These are phyloP conservation scores for Lasioglossum leucozonium DNA, from an alignment of 2,888 invertebrate genomes.

Conservation along the genomic window DNA sequence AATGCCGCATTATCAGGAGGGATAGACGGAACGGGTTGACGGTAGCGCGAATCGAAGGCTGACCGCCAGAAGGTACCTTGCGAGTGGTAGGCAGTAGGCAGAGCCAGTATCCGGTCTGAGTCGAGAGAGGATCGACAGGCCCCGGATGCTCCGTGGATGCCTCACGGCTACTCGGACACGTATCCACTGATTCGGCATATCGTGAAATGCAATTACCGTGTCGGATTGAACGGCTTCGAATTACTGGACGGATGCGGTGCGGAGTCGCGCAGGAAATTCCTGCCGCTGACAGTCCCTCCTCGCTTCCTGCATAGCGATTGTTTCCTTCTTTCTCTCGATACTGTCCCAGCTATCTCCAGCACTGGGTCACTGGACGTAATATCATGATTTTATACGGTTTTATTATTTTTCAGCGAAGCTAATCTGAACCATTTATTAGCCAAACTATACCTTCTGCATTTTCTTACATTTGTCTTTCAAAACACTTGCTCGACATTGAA, in stretches of 20 bases:
- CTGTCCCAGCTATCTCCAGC: background rate
- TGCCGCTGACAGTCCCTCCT: background rate
- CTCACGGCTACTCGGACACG: constrained; percentile 74
- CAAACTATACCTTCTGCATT: no score
- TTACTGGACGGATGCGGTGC: constrained; percentile 32
- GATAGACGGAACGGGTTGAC: constrained; percentile 32
- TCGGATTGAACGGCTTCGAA: constrained; percentile 70
- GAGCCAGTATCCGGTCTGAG: constrained; percentile 22
- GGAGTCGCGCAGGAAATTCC: constrained; percentile 35
- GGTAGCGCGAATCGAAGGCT: constrained; percentile 52
- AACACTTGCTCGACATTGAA: no score
- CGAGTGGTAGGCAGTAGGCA: constrained; percentile 14
- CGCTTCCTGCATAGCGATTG: background rate
- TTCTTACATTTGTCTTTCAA: no score
- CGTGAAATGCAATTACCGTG: constrained; percentile 81
- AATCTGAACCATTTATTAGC: no score
- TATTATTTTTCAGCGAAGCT: background rate
- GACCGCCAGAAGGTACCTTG: constrained; percentile 56
- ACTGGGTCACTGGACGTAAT: background rate
- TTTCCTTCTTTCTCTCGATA: background rate
- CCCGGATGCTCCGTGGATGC: constrained; percentile 68
- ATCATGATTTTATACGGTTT: background rate
- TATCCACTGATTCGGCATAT: constrained; percentile 77
- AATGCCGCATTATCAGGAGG: constrained; percentile 68
- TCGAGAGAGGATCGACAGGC: constrained; percentile 56